Conservation (phyloP, 2,888 invertebrate species). For the Coleophora flavipennella region DNA sequence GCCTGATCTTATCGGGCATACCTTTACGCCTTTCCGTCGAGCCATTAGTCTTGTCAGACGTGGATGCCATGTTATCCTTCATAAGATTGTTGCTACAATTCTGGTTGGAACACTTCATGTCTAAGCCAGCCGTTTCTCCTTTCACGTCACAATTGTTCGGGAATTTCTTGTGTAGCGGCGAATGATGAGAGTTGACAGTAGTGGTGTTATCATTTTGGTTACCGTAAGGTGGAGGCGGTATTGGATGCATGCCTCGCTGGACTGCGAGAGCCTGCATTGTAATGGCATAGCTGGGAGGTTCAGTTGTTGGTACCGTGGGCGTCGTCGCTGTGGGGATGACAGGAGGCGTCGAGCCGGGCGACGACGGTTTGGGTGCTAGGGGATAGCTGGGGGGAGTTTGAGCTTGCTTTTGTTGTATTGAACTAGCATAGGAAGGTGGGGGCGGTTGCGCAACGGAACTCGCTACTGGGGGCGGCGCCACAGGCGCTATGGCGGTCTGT, state of each 20-base stretch:
- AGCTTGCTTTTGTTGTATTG: constrained; percentile 82
- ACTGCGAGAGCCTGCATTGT: constrained; percentile 88
- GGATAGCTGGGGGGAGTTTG: constrained; percentile 66
- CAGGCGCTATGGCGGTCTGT: constrained; percentile 96
- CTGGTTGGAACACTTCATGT: constrained; percentile 63
- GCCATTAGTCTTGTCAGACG: constrained; percentile 71
- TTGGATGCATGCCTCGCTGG: constrained; percentile 77
- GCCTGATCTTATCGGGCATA: constrained; percentile 82
- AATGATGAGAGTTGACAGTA: constrained; percentile 63
- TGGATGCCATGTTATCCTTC: constrained; percentile 71
- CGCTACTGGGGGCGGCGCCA: constrained; percentile 75
- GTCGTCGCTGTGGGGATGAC: constrained; percentile 48
- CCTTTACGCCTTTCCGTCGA: constrained; percentile 57
- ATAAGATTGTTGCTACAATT: constrained; percentile 63
- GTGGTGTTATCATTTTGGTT: constrained; percentile 49
- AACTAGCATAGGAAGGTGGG: constrained; percentile 87
- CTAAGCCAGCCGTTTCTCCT: constrained; percentile 67
- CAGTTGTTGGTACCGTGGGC: constrained; percentile 81
- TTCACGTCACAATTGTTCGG: constrained; percentile 70
- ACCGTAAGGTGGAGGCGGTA: constrained; percentile 80
- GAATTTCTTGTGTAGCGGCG: constrained; percentile 80
- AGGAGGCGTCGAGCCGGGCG: constrained; percentile 65
- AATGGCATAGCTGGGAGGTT: constrained; percentile 93
- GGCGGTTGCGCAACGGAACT: constrained; percentile 74
- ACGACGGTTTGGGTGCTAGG: constrained; percentile 64